Evolutionary conservation across 2,888 invertebrate genomes (phyloP), one percentile per base, ranked within the genome.

Genomic region (Aspidiotus rigidus): DNA sequence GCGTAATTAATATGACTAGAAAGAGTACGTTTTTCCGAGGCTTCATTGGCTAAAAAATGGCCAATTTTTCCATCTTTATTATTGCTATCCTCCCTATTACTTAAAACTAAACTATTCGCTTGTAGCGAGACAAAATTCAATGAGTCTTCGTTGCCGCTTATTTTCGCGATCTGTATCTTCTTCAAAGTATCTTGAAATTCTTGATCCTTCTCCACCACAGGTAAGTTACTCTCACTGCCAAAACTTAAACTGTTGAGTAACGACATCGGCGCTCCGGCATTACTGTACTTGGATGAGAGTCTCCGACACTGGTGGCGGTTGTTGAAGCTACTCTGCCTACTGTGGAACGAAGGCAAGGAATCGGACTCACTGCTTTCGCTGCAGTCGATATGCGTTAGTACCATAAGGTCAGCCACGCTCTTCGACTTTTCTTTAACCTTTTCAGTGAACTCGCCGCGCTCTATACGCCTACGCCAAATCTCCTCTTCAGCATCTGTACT

Each of bases 371-470:
- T 83, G 17, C 74, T 75, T 75, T 84, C 84, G 6, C 83, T 83
- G 72, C 79, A 80, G 57, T 86, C 85, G 17, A 86, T 85, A 73
- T 85, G 85, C 13, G 85, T 86, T 56, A 86, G 77, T 49, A 85
- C 79, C 85, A 86, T 85, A 40, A 86, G 77, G 77, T 86, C 85
- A 9, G 85, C 83, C 0, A 85, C 85, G 62, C 85, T 85, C 75
- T 83, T 83, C 0, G 85, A 85, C 76, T 86, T 86, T 73, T 84
- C 82, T 72, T 83, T 81, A 0, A 85, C 85, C 76, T 85, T 84
- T 74, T 84, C 84, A 0, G 83, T 81, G 69, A 78, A 77, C 63
- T 76, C 77, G 2, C 75, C 75, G 54, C 82, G 78, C 76, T 85
- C 85, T 42, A 85, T 81, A 72, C 83, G 80, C 59, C 79, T 80